Base-by-base conservation (phyloP, 2,113 vertebrate species). In the Prionailurus bengalensis region DNA sequence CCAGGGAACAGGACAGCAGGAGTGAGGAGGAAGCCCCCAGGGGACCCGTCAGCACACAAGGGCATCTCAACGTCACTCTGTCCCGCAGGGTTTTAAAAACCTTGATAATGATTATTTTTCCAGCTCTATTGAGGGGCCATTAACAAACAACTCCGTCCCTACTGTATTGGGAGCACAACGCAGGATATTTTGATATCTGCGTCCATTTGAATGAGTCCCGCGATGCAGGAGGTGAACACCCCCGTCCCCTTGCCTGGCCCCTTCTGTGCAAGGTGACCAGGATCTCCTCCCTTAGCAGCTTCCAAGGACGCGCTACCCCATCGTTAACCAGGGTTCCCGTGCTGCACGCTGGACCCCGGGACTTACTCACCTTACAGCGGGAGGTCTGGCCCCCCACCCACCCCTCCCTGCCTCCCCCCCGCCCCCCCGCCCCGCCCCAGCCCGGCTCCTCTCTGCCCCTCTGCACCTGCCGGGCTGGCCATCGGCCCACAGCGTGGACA, bases 111-210 rank as follows among this genome's bases (percentile, higher is more conserved):
- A 45, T 5, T 2, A 10, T 51, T 33, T 31, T 33, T 51, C 45
- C 3, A 51, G 27, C 29, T 76, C 42, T 33, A 29, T 45, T 48
- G 74, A 51, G 45, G 27, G 8, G 2, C 29, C 7, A 0, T 4
- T 48, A 10, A 48, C 27, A 31, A 36, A 45, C 7, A 42, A 27
- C 15, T 14, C 25, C 9, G 7, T 31, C 3, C 2, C 23, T 15
- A 51, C 16, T 16, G 3, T 31, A 27, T 76, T 27, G 4, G 15
- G 42, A 17, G 42, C 5, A 27, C 2, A 1, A 29, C 2, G 2
- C 29, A 2, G 1, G 27, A 9, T 31, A 1, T 2, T 48, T 2
- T 14, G 15, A 8, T 4, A 10, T 42, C 27, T 27, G 1, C 2
- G 15, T 48, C 15, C 42, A 5, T 4, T 9, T 27, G 23, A 63